These are phyloP conservation scores for Percopsis transmontana DNA, from an alignment of 2,113 vertebrate species.

Conservation along the genomic window DNA sequence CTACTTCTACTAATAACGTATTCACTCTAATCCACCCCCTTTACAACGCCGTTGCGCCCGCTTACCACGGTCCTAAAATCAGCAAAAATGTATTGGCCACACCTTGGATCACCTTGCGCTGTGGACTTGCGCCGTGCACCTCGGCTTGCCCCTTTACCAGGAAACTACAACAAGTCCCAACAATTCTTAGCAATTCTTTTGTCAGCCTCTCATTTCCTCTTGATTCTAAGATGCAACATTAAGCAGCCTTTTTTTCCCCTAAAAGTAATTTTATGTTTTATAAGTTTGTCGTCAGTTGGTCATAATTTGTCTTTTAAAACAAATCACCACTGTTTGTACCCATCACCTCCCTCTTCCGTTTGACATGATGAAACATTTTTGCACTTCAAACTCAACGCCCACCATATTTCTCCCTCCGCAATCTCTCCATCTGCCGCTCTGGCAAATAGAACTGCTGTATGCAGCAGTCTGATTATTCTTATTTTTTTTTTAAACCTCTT, in stretches of 20 bases:
- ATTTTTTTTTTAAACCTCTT: constrained; percentile 36
- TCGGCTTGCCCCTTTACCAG: too few species aligned
- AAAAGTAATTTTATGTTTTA: background rate
- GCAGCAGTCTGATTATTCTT: constrained; percentile 20
- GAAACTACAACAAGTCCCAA: too few species aligned
- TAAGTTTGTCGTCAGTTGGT: background rate
- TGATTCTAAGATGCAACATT: too few species aligned
- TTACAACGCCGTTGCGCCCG: too few species aligned
- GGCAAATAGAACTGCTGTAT: constrained; percentile 42
- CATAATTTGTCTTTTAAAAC: background rate
- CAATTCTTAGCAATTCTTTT: background rate
- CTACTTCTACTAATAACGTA: too few species aligned
- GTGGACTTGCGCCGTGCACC: too few species aligned
- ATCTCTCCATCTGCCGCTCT: constrained; percentile 33
- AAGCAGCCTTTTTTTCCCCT: too few species aligned
- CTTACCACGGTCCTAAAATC: too few species aligned
- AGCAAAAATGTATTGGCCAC: too few species aligned
- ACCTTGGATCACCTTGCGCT: too few species aligned
- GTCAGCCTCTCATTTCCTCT: background rate
- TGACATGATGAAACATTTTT: constrained; percentile 25
- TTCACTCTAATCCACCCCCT: too few species aligned
- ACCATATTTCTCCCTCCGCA: constrained; percentile 49
- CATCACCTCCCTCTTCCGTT: constrained; percentile 34
- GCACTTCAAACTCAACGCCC: constrained; percentile 43
- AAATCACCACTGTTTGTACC: constrained; percentile 14